Percentiles rank a stretch among this genome's conserved stretches.
Evolutionary conservation across 1,140 invertebrate species (phyloP).

Genomic region (Papilio machaon): DNA sequence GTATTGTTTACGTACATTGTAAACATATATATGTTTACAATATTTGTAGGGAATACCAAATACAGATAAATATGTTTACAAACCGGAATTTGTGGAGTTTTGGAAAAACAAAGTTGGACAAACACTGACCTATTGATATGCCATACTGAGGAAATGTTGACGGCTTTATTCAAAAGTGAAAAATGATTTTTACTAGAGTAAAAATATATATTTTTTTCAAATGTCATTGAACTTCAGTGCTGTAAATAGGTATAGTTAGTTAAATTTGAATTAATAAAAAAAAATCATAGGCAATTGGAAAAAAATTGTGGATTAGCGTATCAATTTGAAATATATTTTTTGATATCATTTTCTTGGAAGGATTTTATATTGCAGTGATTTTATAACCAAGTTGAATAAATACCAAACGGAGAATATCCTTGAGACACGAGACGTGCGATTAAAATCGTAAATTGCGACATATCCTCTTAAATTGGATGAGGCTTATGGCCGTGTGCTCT

Average conservation of each 20-base stretch:
- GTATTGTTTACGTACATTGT: neutral
- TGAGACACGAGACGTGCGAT: slow-evolving; percentile 16
- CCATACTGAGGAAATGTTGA: slow-evolving; percentile 1
- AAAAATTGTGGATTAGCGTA: neutral
- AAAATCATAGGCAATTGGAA: too few species aligned
- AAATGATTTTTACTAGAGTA: neutral
- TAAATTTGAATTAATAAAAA: too few species aligned
- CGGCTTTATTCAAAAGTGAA: neutral
- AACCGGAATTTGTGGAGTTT: neutral
- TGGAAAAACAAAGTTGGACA: neutral
- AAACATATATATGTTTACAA: neutral
- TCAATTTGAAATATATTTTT: neutral
- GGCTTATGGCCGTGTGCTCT: slow-evolving; percentile 13
- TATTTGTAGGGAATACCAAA: neutral
- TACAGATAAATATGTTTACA: neutral
- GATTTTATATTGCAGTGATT: neutral
- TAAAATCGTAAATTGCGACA: slow-evolving; percentile 10
- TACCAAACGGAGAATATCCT: slow-evolving; percentile 9
- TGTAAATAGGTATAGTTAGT: neutral
- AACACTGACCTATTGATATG: neutral
- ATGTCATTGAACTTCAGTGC: too few species aligned
- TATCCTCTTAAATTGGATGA: slow-evolving; percentile 15
- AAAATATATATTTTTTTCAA: too few species aligned
- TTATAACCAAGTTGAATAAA: neutral
- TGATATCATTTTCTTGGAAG: neutral